Conservation (phyloP, 2,113 vertebrate genomes). For the Aphyosemion australe region DNA sequence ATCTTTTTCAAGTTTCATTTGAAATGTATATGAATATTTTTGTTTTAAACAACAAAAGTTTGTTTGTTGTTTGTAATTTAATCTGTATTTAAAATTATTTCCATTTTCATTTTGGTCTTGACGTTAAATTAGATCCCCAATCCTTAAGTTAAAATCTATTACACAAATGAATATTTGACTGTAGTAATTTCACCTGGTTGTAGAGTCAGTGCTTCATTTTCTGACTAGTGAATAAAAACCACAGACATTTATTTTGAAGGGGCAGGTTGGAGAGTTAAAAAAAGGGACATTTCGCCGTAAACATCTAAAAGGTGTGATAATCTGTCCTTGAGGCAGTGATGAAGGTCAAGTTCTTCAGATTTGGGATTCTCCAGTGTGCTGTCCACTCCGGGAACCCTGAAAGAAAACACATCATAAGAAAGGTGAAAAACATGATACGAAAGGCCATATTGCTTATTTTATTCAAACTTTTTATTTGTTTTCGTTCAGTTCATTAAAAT, state of each 20-base stretch:
- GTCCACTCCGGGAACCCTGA: slow-evolving; percentile 58
- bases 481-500: too few relatives aligned
- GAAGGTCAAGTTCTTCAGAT: slow-evolving; percentile 49
- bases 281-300: background rate
- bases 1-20: background rate
- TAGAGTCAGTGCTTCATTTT: too few relatives aligned
- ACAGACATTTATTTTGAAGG: background rate
- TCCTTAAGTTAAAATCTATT: too few relatives aligned
- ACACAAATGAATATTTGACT: too few relatives aligned
- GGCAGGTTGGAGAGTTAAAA: too few relatives aligned
- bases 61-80: background rate
- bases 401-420: background rate
- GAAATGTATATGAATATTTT: background rate
- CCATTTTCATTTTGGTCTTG: background rate
- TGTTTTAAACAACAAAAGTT: background rate
- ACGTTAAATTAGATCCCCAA: background rate
- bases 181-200: too few relatives aligned
- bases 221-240: too few relatives aligned
- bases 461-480: too few relatives aligned
- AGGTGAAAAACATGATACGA: too few relatives aligned
- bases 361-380: slow-evolving; percentile 68
- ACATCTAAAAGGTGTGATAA: background rate
- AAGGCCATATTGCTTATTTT: too few relatives aligned
- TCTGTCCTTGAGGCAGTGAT: background rate
- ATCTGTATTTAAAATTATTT: background rate